Evolutionary conservation across 2,797 vertebrate species (phyloP), one percentile per base, ranked within the genome.

Genomic region (Neosalanx taihuensis): DNA sequence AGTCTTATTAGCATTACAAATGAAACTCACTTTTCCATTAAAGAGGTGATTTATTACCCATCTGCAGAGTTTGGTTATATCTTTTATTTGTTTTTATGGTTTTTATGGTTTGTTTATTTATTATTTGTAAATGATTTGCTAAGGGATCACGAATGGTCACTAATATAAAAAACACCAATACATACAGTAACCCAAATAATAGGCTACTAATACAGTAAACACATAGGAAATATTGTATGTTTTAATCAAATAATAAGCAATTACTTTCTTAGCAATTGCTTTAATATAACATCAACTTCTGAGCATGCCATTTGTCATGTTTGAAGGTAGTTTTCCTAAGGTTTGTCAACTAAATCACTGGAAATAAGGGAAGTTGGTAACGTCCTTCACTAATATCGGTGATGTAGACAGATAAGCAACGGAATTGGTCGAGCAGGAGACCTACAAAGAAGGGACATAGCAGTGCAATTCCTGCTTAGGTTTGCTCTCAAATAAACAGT

Each of bases 401-500:
- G 7, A 46, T 46, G 41, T 46, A 12, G 23, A 5, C 13, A 82
- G 74, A 79, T 84, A 80, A 84, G 83, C 74, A 72, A 78, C 79
- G 79, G 79, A 83, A 78, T 84, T 80, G 76, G 41, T 66, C 46
- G 49, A 67, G 60, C 20, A 41, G 60, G 23, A 61, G 33, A 51
- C 49, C 23, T 64, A 61, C 37, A 72, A 72, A 71, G 73, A 68
- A 70, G 57, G 74, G 79, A 62, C 57, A 72, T 77, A 77, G 80
- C 73, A 77, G 76, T 35, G 41, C 66, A 72, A 78, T 79, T 64
- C 60, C 51, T 73, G 63, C 53, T 51, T 33, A 57, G 70, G 75
- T 86, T 84, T 76, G 85, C 88, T 80, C 86, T 89, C 91, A 92
- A 93, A 92, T 91, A 93, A 91, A 89, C 87, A 86, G 77, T 92